Base-by-base conservation (phyloP, 1,140 invertebrate genomes). In the Melanaphis sacchari region DNA sequence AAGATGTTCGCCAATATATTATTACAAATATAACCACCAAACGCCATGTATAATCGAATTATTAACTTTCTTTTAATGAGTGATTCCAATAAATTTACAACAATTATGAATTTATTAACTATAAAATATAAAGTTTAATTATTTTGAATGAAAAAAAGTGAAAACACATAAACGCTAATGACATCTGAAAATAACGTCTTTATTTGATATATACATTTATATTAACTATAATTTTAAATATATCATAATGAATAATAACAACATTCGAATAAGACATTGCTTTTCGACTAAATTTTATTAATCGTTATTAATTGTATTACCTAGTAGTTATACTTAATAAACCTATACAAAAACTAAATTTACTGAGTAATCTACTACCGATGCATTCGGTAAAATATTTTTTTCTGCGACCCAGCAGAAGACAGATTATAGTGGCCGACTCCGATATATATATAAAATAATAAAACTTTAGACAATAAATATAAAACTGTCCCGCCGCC, bases 1-100 rank as follows among this genome's bases (percentile, higher is more conserved):
- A 84, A 84, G 82, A 84, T 40, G 38, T 24, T 84, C 82, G 82
- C 40, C 82, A 84, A n/a, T 87, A 46, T 46, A 87, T 84, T 41
- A 40, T 40, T 26, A 85, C 26, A 3, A 66, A 43, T 85, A 85
- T 31, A 41, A 41, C 11, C 81, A 15, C 11, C 82, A 40, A 0
- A 84, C 38, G 22, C 40, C 82, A n/a, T 76, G 15, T n/a, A 76
- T n/a, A 76, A n/a, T 21, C n/a, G 15, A 76, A n/a, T n/a, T n/a
- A 76, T 76, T n/a, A n/a, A 76, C 31, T 76, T 76, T 76, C 59
- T 31, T n/a, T 76, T n/a, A 76, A 76, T n/a, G 4, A n/a, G 15
- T 18, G 15, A 15, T 76, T 76, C 59, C 59, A 76, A 76, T 76
- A 36, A 76, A 76, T 76, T 76, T 22, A n/a, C 31, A n/a, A 66